Evolutionary conservation across 2,113 vertebrate genomes (phyloP), one percentile per base, ranked within the genome.

Genomic region (Shinisaurus crocodilurus): DNA sequence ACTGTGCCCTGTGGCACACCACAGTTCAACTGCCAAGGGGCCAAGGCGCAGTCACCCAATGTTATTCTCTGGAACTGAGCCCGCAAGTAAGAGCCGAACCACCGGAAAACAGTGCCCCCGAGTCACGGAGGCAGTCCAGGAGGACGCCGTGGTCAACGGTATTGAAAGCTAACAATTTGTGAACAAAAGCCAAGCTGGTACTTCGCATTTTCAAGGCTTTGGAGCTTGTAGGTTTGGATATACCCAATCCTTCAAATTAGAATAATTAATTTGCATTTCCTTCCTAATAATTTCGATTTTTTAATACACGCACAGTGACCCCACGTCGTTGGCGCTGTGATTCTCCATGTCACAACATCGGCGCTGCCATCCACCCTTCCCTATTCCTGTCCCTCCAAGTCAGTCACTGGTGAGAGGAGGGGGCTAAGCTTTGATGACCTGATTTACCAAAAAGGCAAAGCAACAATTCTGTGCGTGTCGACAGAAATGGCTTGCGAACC

Each of bases 371-470:
- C 37, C 69, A 75, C n/a, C 5, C 40, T 90, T 54, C 54, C 45
- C 74, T 79, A 48, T 85, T 85, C 43, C 81, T 90, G 89, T 79
- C 82, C 40, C n/a, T 69, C 82, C 48, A 25, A 69, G 74, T 70
- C 83, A 79, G 45, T 43, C 45, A 79, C 63, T 32, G 60, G n/a
- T 70, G n/a, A 45, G 83, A 79, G 34, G 15, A 50, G n/a, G n/a
- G 40, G 25, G 69, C 74, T 85, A 79, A 85, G 82, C 60, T 80
- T 37, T 32, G 25, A 54, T 90, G 82, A 85, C 60, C 82, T 79
- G 48, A 85, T 85, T 90, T 70, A 79, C 25, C 43, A 2, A 29
- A 69, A 37, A 77, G 40, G 34, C 23, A 76, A 85, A 54, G 60
- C 45, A 29, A 54, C 16, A 32, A 25, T 79, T 85, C 85, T 34